Conservation (phyloP, 2,797 vertebrate species). For the Loris lydekkerianus region DNA sequence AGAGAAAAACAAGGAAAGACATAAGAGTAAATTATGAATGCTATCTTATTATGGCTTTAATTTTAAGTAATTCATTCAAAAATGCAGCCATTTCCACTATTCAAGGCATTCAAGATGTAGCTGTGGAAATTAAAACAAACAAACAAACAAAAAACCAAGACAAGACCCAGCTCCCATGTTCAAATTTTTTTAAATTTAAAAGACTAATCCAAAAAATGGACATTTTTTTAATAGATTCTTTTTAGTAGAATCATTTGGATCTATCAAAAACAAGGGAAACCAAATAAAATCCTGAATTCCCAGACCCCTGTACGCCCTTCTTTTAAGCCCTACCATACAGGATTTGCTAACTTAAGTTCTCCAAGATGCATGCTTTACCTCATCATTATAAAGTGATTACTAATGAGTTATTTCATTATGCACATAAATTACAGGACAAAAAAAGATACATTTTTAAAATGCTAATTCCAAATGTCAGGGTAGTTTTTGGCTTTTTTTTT, state of each 20-base stretch:
- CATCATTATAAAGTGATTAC: background rate
- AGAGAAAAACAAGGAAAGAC: background rate
- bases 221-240: background rate
- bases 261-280: background rate
- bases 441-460: slow-evolving; percentile 56
- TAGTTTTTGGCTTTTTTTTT: background rate
- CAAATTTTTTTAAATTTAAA: slow-evolving; percentile 10
- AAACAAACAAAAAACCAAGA: background rate
- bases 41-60: slow-evolving; percentile 24
- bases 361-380: background rate
- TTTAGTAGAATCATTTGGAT: background rate
- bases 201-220: background rate
- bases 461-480: slow-evolving; percentile 50
- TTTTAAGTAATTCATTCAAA: slow-evolving; percentile 12
- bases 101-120: background rate
- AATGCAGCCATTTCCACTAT: slow-evolving; percentile 46
- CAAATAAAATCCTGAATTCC: slow-evolving; percentile 15
- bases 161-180: background rate
- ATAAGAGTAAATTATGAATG: slow-evolving; percentile 23
- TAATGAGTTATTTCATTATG: slow-evolving; percentile 3
- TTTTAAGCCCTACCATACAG: background rate
- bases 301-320: background rate
- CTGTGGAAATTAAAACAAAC: background rate
- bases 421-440: background rate
- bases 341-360: background rate